Base-by-base conservation (phyloP, 2,797 vertebrate species). In the Loriculus beryllinus region DNA sequence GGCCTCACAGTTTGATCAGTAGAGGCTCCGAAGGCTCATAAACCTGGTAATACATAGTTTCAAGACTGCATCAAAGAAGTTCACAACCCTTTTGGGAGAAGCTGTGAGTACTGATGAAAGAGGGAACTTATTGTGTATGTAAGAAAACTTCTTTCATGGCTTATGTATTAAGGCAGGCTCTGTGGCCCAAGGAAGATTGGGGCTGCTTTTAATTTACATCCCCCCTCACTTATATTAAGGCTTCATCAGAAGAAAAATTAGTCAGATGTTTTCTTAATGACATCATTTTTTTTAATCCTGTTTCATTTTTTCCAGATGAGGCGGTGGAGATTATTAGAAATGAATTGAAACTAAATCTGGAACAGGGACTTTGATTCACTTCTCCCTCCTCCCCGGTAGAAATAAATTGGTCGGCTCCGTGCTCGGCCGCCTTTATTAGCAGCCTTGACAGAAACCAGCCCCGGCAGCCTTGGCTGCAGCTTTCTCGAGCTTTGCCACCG, bases 51-150 rank as follows among this genome's bases (percentile, higher is more conserved):
- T 97, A 95, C 96, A 96, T 89, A 93, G 95, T 95, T 96, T 91
- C 95, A 96, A 94, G 96, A 84, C 93, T 94, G 96, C 95, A 97
- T 97, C 96, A 97, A 97, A 97, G 97, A 92, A 95, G 92, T 96
- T 96, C 96, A 95, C 96, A 97, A 91, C 95, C 95, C 97, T 97
- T 88, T 95, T 86, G 96, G 96, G 97, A 97, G 93, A 97, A 95
- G 92, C 94, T 76, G 80, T 94, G 94, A 96, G 92, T 96, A 96
- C 92, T 97, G 97, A 97, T 97, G 96, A 97, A 97, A 97, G 96
- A 96, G 96, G 83, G 85, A 96, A 96, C 96, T 96, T 97, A 97
- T 96, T 97, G 96, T 96, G 80, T 97, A 97, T 97, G 96, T 97
- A 97, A 96, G 93, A 97, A 96, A 97, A 97, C 95, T 96, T 97